Evolutionary conservation across 1,140 invertebrate species (phyloP), one percentile per base, ranked within the genome.

Genomic region (Rhagoletis zephyria): DNA sequence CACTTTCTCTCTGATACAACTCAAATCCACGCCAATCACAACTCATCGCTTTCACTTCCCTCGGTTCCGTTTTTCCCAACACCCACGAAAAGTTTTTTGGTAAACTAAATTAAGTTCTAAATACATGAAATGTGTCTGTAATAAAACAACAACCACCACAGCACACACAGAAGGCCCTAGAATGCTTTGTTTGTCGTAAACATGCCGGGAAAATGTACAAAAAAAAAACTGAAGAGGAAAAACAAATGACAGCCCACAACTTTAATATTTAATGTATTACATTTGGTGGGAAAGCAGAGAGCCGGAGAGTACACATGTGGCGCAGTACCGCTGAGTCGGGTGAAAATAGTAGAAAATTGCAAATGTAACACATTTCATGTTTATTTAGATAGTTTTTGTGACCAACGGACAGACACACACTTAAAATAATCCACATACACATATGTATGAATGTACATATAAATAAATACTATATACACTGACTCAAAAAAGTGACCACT

Each of bases 81-180:
- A 14, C n/a, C 67, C 42, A 74, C 67, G 56, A 12, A 74, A 16
- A 48, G 40, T 2, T 48, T 10, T 12, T 59, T 56, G 48, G 74
- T 45, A 59, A 81, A 48, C 42, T 56, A 81, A 56, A 81, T 81
- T 81, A 19, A 81, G 74, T 81, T 81, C 74, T 81, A 74, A 74
- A 42, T 42, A 74, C 45, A 74, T 45, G 14, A 74, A 74, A 45
- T 74, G 42, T 74, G 42, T 42, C 61, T 7, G 51, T 7, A 56
- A 56, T 56, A 48, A 74, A 74, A 74, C 42, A 45, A 7, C 42
- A 48, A 56, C 51, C 51, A 56, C 51, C 51, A 56, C 51, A 56
- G 51, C 0, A 5, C 51, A 56, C 51, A 63, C 61, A 63, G n/a
- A 63, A 16, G n/a, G 3, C 4, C 64, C 4, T 48, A 81, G n/a